Percentiles rank a stretch among this genome's conserved stretches.
phyloP scores from a whole-genome alignment of 2,113 vertebrate species.

The Pelodiscus sinensis region DNA sequence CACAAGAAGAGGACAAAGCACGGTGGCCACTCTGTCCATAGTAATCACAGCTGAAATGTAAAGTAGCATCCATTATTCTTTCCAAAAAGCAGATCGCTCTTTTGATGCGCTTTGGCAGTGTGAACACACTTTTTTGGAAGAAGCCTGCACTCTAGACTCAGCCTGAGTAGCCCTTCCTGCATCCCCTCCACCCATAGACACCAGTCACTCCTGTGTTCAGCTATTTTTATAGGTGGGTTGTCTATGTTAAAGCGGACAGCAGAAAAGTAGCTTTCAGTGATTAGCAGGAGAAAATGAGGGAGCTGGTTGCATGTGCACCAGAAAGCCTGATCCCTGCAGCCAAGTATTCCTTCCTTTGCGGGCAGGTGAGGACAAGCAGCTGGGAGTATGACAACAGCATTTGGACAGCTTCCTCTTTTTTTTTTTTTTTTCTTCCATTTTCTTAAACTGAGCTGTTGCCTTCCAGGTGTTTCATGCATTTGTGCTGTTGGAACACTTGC shows the following conservation, averaged over 20 bases:
- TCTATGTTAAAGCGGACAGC: neutral
- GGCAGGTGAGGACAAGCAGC: constrained; percentile 38
- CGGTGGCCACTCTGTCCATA: too few relatives aligned
- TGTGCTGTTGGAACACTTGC: constrained; percentile 50
- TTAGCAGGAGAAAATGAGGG: neutral
- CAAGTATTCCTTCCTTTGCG: constrained; percentile 34
- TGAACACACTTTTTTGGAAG: too few relatives aligned
- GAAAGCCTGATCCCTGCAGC: constrained; percentile 41
- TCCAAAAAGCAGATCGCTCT: too few relatives aligned
- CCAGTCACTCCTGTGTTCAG: too few relatives aligned
- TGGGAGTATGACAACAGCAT: constrained; percentile 41
- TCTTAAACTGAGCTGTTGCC: constrained; percentile 16
- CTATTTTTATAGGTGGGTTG: neutral
- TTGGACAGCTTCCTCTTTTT: constrained; percentile 54
- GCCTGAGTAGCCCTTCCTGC: too few relatives aligned
- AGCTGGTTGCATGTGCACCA: neutral
- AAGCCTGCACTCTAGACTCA: too few relatives aligned
- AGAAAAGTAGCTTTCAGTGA: neutral
- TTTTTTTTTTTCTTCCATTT: neutral
- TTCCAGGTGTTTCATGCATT: constrained; percentile 61
- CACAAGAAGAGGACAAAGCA: too few relatives aligned
- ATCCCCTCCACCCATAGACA: too few relatives aligned
- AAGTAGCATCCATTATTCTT: too few relatives aligned
- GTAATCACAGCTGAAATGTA: too few relatives aligned
- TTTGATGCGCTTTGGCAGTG: too few relatives aligned